phyloP scores from a whole-genome alignment of 2,797 vertebrate genomes.

The Melanotaenia boesemani region DNA sequence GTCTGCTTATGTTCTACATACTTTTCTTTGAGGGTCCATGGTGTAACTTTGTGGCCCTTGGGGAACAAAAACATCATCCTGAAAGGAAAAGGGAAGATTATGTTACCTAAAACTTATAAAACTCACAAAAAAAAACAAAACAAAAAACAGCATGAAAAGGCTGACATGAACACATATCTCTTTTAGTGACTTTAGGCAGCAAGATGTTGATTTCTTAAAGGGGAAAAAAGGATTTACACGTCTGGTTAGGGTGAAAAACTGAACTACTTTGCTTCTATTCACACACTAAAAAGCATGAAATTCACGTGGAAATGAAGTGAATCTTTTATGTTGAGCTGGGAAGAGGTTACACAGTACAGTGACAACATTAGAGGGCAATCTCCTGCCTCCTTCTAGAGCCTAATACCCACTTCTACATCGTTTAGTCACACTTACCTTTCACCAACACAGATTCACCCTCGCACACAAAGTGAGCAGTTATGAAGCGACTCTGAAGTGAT shows the following conservation, averaged over 20 bases:
- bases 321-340: constrained; percentile 16
- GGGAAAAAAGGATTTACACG: constrained; percentile 1
- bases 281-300: constrained; percentile 15
- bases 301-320: constrained; percentile 4
- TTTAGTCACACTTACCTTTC: constrained; percentile 64
- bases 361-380: neutral
- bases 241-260: constrained; percentile 22
- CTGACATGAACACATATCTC: constrained; percentile 9
- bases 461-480: constrained; percentile 55
- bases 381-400: constrained; percentile 2
- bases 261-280: constrained; percentile 17
- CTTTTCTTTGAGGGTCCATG: constrained; percentile 90
- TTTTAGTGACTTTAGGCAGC: constrained; percentile 11
- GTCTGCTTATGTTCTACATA: constrained; percentile 64
- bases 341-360: constrained; percentile 14
- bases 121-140: neutral
- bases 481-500: constrained; percentile 60
- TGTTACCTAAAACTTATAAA: neutral
- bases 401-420: constrained; percentile 23
- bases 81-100: constrained; percentile 57
- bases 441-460: constrained; percentile 44
- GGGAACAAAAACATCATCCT: constrained; percentile 89
- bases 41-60: constrained; percentile 88
- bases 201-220: constrained; percentile 28
- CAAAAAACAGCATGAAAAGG: neutral